Percentiles rank a stretch among this genome's conserved stretches.
Conservation (phyloP, 2,888 invertebrate genomes). For the Encarsia formosa region DNA sequence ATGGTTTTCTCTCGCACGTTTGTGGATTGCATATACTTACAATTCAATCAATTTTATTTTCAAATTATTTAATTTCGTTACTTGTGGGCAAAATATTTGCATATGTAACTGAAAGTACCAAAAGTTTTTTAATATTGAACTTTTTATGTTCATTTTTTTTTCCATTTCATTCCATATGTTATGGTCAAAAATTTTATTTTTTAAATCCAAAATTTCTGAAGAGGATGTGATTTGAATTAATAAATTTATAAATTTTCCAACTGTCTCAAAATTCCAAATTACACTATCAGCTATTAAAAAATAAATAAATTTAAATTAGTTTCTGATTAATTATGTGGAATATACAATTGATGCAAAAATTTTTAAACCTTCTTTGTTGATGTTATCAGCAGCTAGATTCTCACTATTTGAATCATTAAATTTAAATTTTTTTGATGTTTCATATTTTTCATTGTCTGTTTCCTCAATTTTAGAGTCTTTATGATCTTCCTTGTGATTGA, state of each 20-base stretch:
- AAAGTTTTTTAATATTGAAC: slow-evolving; percentile 30
- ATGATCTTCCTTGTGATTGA: too few relatives aligned
- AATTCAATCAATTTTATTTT: slow-evolving; percentile 42
- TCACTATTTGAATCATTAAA: too few relatives aligned
- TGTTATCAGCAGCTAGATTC: too few relatives aligned
- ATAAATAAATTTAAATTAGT: neutral
- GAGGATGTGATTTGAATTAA: slow-evolving; percentile 35
- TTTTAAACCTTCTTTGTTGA: too few relatives aligned
- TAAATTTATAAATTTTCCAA: slow-evolving; percentile 33
- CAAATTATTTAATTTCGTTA: slow-evolving; percentile 37
- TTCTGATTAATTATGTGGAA: neutral
- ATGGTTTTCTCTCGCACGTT: neutral
- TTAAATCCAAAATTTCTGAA: slow-evolving; percentile 35
- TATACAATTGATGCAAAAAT: neutral
- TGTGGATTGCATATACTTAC: slow-evolving; percentile 32
- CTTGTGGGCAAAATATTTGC: slow-evolving; percentile 38
- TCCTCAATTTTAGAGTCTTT: neutral
- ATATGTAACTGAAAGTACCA: slow-evolving; percentile 40
- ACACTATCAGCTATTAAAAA: slow-evolving; percentile 7
- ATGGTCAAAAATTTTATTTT: slow-evolving; percentile 36
- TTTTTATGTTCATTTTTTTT: slow-evolving; percentile 32
- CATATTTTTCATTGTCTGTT: neutral
- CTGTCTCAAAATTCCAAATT: slow-evolving; percentile 33
- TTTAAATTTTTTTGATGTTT: neutral
- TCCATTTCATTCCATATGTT: slow-evolving; percentile 40